Base-by-base conservation (phyloP, 2,888 invertebrate species). In the Anorthoa munda region DNA sequence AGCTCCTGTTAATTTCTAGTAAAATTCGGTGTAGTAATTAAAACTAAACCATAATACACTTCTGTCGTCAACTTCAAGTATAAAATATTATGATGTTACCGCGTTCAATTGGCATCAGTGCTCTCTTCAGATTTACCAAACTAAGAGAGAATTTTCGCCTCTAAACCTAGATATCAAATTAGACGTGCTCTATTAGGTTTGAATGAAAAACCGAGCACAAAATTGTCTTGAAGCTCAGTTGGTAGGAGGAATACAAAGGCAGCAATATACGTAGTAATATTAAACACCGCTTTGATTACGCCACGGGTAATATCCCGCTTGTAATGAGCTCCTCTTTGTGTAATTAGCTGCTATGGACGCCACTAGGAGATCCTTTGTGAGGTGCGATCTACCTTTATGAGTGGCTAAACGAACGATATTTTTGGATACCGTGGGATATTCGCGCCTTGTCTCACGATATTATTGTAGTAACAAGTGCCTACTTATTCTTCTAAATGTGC, bases 261-360 rank as follows among this genome's bases (percentile, higher is more conserved):
- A 31, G 31, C 26, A 70, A 69, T 78, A 59, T 72, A 77, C 53
- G 63, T 48, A 65, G 71, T 56, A 68, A 72, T 81, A 84, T 79
- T 78, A 82, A 81, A 74, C 80, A 71, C 11, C 45, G 72, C 79
- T 83, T 84, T 85, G 86, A 85, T 87, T 84, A 77, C 77, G 61
- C 66, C 64, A 63, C 70, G 82, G 75, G 75, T 86, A 87, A 88
- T 88, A 88, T 85, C 81, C 73, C 76, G 81, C 69, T 70, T 75
- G 72, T 88, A 86, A 88, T 88, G 87, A 86, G 83, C 74, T 55
- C 76, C 73, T 79, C 81, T 85, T 82, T 82, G 78, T 83, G 70
- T 82, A 87, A 86, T 87, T 86, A 83, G 74, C 77, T 75, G n/a
- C 70, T 63, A 60, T 75, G 78, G 85, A 77, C 83, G 77, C 74